Evolutionary conservation across 1,140 invertebrate species (phyloP), one percentile per base, ranked within the genome.

Genomic region (Drosophila oshimai): DNA sequence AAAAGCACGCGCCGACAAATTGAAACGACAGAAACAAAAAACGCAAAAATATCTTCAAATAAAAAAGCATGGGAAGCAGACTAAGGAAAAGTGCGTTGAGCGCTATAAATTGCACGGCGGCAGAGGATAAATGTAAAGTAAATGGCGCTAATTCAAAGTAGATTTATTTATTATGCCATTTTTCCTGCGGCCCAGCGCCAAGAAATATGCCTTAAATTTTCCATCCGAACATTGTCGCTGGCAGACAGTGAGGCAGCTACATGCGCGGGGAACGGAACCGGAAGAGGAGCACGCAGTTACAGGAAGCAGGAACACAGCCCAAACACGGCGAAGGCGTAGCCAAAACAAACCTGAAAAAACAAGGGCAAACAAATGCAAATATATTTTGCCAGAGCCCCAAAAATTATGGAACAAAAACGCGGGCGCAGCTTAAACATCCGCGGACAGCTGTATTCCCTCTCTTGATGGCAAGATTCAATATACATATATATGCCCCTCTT

Each of bases 121-220:
- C 81, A 61, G 58, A 80, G 64, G 87, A 84, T 84, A 86, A 84
- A 86, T 84, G 80, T 80, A 86, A 84, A 84, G 81, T 86, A 87
- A 86, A 86, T 87, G 81, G 81, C 76, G 80, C 80, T 86, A 86
- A 86, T 86, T 86, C 81, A 86, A 86, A 86, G 80, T 81, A 86
- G 80, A 86, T 86, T 86, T 86, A 86, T 86, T 87, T 86, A 86
- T 86, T 76, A 81, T 87, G 76, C 75, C 68, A 81, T 87, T 81
- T 81, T 81, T 65, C 68, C 71, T 61, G 76, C 68, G 81, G 72
- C 80, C 76, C 62, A 51, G 76, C 45, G 81, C 80, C 81, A 76
- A 86, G 67, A 86, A 86, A 80, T 80, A 87, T 86, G 80, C 81
- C 71, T 87, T 68, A 87, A 83, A 74, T 84, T 81, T 80, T 44